Evolutionary conservation across 2,888 invertebrate genomes (phyloP), one percentile per base, ranked within the genome.

Genomic region (Leptinotarsa tumamoca): DNA sequence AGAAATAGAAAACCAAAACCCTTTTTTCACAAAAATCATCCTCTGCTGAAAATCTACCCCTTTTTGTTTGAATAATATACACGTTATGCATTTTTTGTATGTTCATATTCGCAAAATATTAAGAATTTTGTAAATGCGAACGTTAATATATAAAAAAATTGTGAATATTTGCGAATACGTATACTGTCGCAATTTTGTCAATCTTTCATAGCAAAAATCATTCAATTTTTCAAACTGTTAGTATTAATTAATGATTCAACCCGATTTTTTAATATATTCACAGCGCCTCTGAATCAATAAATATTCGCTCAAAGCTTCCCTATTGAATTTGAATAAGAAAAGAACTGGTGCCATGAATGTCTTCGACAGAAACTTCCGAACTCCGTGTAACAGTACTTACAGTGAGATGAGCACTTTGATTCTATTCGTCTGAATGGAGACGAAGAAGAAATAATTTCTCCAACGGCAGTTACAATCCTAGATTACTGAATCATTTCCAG

Each of bases 261-360:
- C 54, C 18, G 18, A 23, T 27, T 58, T 14, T 4, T 13, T 4
- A 23, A 58, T 23, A 23, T 27, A 21, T 23, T n/a, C 13, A n/a
- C 18, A n/a, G 14, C 63, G 63, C 27, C 63, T 3, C 63, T 63
- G 63, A 15, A n/a, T 27, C 43, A 2, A 7, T 7, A 18, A 7
- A 5, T 4, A 17, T 18, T 33, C 63, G 1, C n/a, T 63, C 33
- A 63, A 43, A 63, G 33, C 27, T 14, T 33, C 63, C 63, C 33
- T 43, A 63, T 63, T 63, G 10, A 63, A 63, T 43, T 17, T 63
- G 63, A 63, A 63, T 63, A 43, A 63, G 63, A 63, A 63, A 63
- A 63, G 63, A 63, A 63, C 63, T 43, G 33, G 13, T 63, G 17
- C 14, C 17, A 2, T 33, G 63, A 63, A 63, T 14, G 27, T 63